These are phyloP conservation scores for Arctia plantaginis DNA, from an alignment of 2,888 invertebrate genomes.

Conservation along the genomic window DNA sequence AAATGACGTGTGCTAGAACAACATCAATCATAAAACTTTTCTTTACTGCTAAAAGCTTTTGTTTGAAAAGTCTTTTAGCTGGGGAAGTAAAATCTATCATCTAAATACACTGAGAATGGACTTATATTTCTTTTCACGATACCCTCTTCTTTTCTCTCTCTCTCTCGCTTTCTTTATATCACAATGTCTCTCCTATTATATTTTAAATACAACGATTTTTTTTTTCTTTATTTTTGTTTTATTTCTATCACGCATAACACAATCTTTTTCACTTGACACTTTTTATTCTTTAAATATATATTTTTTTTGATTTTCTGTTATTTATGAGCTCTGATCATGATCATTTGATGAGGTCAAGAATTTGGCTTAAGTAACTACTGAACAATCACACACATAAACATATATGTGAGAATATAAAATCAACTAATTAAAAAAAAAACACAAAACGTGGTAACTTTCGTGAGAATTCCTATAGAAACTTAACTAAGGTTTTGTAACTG, in stretches of 20 bases:
- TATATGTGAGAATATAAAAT: conserved; percentile 8
- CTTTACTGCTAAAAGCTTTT: neutral
- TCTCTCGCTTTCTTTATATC: neutral
- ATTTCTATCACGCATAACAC: neutral
- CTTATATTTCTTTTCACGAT: neutral
- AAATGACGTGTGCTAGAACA: no score
- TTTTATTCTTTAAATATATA: no score
- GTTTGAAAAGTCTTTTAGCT: neutral
- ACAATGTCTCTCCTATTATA: neutral
- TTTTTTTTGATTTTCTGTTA: neutral
- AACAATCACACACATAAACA: neutral
- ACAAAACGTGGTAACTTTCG: conserved; percentile 30
- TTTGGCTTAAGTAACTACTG: neutral
- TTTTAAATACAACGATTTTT: neutral
- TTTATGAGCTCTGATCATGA: neutral
- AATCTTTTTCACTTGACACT: neutral
- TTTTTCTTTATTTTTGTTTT: neutral
- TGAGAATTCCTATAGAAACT: conserved; percentile 34
- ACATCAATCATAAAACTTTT: neutral
- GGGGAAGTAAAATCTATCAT: neutral
- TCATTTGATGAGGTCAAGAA: neutral
- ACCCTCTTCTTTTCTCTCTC: neutral
- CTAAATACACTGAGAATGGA: neutral
- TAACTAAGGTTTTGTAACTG: neutral
- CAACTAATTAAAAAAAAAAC: conserved; percentile 5